Base-by-base conservation (phyloP, 2,888 invertebrate species). In the Rhodophaea formosa region DNA sequence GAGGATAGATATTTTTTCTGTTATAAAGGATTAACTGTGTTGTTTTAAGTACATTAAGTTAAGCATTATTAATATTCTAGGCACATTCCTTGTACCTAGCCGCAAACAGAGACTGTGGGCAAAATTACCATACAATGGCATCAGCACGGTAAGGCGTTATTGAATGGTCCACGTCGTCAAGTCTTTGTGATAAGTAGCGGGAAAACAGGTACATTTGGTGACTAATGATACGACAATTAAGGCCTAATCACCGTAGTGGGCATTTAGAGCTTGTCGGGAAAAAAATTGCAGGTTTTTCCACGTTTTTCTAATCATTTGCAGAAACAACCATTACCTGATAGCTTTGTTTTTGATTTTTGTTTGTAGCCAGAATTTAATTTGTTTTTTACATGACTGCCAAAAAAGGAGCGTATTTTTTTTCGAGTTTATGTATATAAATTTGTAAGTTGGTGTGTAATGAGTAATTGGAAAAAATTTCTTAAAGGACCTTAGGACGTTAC, bases 211-310 rank as follows among this genome's bases (percentile, higher is more conserved):
- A 51, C 35, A 15, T 35, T 17, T 17, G 49, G 29, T 32, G 51
- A 49, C 49, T 49, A 49, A 49, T 51, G 14, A 32, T 32, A 32
- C 47, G 15, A 14, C 15, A 32, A 49, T 49, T 49, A 49, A 30
- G 32, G 30, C 47, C 14, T 49, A 32, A 49, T 49, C 1, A 32
- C 15, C 49, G 16, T 15, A 15, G 23, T 5, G 12, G n/a, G 3
- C 49, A 32, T 49, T 49, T 49, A 49, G 15, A 29, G 29, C 39
- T 29, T 1, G 47, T 29, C 23, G 47, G 32, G 8, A 16, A n/a
- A 32, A 49, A 49, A 49, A 49, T 46, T 32, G 32, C 49, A 49
- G 49, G 49, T 32, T 49, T 46, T 47, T 49, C 32, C 49, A 49
- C 30, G 49, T 49, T 32, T 32, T 49, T 39, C 10, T n/a, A 15